phyloP scores from a whole-genome alignment of 2,888 invertebrate genomes.

The Temnothorax rugatulus region DNA sequence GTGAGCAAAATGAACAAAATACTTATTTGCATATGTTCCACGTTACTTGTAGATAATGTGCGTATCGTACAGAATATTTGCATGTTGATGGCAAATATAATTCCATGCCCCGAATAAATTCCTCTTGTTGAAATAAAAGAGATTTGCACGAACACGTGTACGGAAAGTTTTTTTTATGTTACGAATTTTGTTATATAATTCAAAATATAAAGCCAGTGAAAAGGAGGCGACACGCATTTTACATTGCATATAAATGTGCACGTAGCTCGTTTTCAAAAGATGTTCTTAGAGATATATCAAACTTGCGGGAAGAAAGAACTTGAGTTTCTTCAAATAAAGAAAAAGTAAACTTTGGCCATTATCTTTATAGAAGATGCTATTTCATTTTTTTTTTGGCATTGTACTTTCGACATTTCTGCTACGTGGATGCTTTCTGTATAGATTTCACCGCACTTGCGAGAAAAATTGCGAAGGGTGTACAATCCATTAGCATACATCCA shows the following conservation, averaged over 20 bases:
- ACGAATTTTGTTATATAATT: background rate
- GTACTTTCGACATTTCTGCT: background rate
- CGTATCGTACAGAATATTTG: background rate
- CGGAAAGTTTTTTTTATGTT: background rate
- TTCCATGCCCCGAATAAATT: background rate
- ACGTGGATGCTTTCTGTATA: background rate
- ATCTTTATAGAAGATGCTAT: conserved; percentile 28
- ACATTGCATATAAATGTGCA: background rate
- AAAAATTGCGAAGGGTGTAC: conserved; percentile 11
- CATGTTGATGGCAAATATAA: background rate
- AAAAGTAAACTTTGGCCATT: conserved; percentile 32
- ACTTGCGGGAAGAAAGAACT: conserved; percentile 16
- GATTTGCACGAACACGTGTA: background rate
- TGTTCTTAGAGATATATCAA: conserved; percentile 16
- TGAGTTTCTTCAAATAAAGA: conserved; percentile 16
- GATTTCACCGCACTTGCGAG: background rate
- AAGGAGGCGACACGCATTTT: background rate
- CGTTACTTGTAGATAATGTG: background rate
- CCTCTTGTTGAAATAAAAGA: background rate
- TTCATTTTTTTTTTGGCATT: background rate
- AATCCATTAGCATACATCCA: conserved; percentile 34
- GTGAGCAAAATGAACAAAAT: background rate
- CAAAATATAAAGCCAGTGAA: background rate
- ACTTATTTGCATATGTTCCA: background rate
- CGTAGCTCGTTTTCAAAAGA: conserved; percentile 26